Evolutionary conservation across 2,113 vertebrate species (phyloP), one percentile per base, ranked within the genome.

Genomic region (Embiotoca jacksoni): DNA sequence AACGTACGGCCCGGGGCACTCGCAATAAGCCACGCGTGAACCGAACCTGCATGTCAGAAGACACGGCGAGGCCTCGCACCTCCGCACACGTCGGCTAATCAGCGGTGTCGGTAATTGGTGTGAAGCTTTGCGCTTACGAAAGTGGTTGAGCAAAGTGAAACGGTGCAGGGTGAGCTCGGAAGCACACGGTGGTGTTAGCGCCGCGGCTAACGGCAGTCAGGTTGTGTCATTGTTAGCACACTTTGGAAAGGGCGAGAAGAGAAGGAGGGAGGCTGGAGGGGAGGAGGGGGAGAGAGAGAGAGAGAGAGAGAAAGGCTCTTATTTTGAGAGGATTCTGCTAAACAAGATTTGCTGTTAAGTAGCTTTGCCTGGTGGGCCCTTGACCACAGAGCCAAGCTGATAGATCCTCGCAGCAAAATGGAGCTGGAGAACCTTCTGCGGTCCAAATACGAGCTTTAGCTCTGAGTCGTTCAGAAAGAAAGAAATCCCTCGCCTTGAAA

Each of bases 261-360:
- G 60, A 65, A 31, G 53, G 53, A 30, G n/a, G 15, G 31, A 62
- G 49, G 4, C 16, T 2, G 36, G 7, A 31, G 57, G 52, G 41
- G 60, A 9, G 35, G 57, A 52, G 41, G 60, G 75, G 30, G 63
- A 35, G 15, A 33, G 52, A 23, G 56, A 46, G 16, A 15, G 58
- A 66, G 39, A 33, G 49, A 56, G 39, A 64, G 68, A 67, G 9
- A 59, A 66, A 72, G 44, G 52, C 63, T 92, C 84, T 88, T 92
- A 82, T 88, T 93, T 91, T 83, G 83, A 93, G 85, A 92, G 89
- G 92, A 92, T 93, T 94, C 83, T 81, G 78, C 86, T 78, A 80
- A 92, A 92, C 86, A 67, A 91, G 90, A 90, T 93, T 89, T 90
- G 84, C 63, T 78, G 82, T 72, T 88, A 91, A 94, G 93, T 83